Evolutionary conservation across 2,113 vertebrate genomes (phyloP), one percentile per base, ranked within the genome.

Genomic region (Pitta sordida): DNA sequence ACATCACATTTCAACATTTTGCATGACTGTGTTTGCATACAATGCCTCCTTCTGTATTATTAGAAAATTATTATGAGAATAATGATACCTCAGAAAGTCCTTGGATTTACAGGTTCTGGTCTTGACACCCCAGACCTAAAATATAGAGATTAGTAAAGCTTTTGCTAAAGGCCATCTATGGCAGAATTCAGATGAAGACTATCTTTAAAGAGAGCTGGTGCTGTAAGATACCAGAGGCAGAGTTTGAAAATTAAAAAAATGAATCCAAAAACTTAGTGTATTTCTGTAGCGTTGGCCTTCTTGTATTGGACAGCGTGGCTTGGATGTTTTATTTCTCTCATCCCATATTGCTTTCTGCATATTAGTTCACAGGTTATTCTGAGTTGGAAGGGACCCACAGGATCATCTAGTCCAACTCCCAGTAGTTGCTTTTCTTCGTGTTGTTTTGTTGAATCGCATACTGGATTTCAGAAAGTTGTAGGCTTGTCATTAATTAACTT

Each of bases 261-360:
- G n/a, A n/a, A 8, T 78, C 7, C 2, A 11, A 59, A 65, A 62
- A 62, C 62, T 7, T 12, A 5, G 7, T 21, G 17, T 36, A 8
- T 15, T 70, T 64, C 14, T 36, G 3, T 52, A 49, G 46, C 6
- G 16, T 43, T 80, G 23, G 3, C 26, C 17, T 85, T 63, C 11
- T 2, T n/a, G 9, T 60, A 8, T 39, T 41, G 30, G 11, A 6
- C 48, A 63, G 21, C 51, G 32, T 37, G 51, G 32, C 34, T 51
- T 75, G 34, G 27, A 53, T 1, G 0, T 7, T 58, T 53, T 43
- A 59, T 37, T 46, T 0, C 0, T 52, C 20, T 65, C 26, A 18
- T 41, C 39, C 18, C 5, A 2, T 67, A 58, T 41, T 67, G 21
- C 36, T 89, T 93, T 11, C 19, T 74, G 9, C 16, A 5, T 63